These are phyloP conservation scores for Hoplodrina ambigua DNA, from an alignment of 2,888 invertebrate species.

Conservation along the genomic window DNA sequence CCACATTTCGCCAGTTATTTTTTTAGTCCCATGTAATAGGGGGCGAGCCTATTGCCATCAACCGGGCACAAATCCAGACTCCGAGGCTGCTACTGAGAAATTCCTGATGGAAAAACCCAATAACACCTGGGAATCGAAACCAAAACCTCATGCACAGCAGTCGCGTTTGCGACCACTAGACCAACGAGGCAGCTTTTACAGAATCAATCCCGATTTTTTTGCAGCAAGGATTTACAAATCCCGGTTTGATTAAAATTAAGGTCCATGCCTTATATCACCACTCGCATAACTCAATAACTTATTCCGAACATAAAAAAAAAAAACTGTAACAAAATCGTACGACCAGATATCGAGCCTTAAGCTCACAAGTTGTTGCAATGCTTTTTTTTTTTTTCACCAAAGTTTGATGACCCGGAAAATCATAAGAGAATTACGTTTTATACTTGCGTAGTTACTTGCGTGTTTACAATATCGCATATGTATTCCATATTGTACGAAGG, in stretches of 20 bases:
- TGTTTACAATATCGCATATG: background rate
- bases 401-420: constrained; percentile 66
- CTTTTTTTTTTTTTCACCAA: constrained; percentile 42
- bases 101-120: no score
- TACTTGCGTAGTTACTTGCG: constrained; percentile 1
- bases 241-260: background rate
- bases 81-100: no score
- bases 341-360: constrained; percentile 23
- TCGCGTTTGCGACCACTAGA: no score
- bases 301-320: constrained; percentile 31
- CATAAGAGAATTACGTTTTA: constrained; percentile 34
- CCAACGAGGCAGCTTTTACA: no score
- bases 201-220: no score
- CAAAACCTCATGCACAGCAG: no score
- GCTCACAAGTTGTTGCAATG: constrained; percentile 27
- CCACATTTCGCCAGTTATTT: no score
- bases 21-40: no score
- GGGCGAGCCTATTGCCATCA: no score
- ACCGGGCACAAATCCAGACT: no score
- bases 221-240: no score
- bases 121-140: no score
- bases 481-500: constrained; percentile 21
- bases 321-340: constrained; percentile 16
- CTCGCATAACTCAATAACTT: constrained; percentile 33
- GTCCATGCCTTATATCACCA: background rate